Conservation (phyloP, 2,113 vertebrate species). For the Pituophis catenifer region DNA sequence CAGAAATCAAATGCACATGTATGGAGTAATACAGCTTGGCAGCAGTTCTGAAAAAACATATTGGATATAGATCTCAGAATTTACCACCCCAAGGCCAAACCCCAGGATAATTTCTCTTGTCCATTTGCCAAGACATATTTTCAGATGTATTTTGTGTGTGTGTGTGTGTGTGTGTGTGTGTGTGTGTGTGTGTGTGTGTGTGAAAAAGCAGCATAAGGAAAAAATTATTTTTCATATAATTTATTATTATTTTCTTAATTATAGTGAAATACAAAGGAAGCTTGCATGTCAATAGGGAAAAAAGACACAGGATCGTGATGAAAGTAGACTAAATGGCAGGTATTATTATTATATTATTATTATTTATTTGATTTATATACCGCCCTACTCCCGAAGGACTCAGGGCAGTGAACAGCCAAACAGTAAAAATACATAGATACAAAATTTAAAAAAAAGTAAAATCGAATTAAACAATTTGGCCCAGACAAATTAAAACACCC, state of each 20-base stretch:
- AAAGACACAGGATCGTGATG: neutral
- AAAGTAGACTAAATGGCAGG: neutral
- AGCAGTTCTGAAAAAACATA: neutral
- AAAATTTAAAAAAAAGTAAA: too few species aligned
- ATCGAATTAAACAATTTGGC: too few species aligned
- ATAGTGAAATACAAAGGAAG: neutral
- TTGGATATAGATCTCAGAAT: neutral
- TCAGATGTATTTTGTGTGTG: neutral
- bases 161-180: too few species aligned
- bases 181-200: too few species aligned
- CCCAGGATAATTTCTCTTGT: neutral
- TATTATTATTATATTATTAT: too few species aligned
- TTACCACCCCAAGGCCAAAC: neutral
- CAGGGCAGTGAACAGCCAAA: too few species aligned
- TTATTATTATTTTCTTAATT: neutral
- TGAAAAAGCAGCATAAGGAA: too few species aligned
- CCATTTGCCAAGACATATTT: neutral
- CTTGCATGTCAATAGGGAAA: neutral
- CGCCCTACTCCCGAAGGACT: too few species aligned
- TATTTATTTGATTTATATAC: too few species aligned
- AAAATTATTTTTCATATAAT: neutral
- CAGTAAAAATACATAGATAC: too few species aligned
- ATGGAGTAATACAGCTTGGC: neutral
- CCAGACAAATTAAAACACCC: too few species aligned
- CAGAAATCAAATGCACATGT: neutral